Conservation (phyloP, 2,888 invertebrate species). For the Bombylius major region DNA sequence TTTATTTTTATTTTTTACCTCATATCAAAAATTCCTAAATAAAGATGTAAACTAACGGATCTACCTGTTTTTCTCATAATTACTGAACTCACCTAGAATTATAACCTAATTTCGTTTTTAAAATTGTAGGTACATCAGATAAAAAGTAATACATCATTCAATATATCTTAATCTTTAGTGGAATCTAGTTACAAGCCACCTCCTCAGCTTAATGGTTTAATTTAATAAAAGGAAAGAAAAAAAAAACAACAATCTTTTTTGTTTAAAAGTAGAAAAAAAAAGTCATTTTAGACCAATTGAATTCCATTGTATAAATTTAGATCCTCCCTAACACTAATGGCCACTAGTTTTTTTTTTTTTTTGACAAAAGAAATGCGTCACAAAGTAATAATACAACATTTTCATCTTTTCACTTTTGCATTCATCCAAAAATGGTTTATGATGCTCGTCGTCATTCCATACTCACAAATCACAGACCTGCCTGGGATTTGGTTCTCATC, state of each 20-base stretch:
- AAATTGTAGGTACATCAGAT: neutral
- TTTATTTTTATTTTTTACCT: neutral
- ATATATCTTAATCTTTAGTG: neutral
- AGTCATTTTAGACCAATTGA: neutral
- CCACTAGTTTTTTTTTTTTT: constrained; percentile 7
- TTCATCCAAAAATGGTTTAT: constrained; percentile 1
- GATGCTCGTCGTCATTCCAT: no score
- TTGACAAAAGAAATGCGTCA: constrained; percentile 2
- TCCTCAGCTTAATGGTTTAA: neutral
- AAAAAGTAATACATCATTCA: neutral
- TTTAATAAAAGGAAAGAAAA: neutral
- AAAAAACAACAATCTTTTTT: neutral
- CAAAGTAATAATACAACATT: neutral
- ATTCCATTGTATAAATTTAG: constrained; percentile 12
- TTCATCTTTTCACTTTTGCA: neutral
- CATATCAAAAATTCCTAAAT: neutral
- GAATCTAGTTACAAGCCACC: neutral
- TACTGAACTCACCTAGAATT: neutral
- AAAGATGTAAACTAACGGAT: no score
- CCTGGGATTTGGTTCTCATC: neutral
- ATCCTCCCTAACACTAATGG: constrained; percentile 21
- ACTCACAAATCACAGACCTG: neutral
- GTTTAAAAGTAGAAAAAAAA: neutral
- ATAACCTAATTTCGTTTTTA: neutral
- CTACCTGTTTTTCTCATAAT: neutral